Evolutionary conservation across 2,113 vertebrate species (phyloP), one percentile per base, ranked within the genome.

Genomic region (Hyperopisus bebe): DNA sequence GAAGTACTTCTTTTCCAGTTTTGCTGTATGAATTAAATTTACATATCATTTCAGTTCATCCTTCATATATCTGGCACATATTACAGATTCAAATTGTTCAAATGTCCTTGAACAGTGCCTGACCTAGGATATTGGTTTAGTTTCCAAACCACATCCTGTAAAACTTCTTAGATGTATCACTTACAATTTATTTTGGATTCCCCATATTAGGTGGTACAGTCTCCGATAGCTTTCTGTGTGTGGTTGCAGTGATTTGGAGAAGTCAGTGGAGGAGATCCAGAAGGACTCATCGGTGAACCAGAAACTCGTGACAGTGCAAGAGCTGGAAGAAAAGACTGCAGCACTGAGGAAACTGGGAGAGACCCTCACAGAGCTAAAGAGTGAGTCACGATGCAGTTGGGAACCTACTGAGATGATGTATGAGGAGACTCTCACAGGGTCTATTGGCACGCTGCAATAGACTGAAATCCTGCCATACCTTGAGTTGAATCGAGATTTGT

Each of bases 221-320:
- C 24, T 24, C 6, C 66, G 19, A 31, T 88, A 24, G 4, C 27
- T 35, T 17, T 70, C 10, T 51, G 44, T 46, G 85, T 92, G 90
- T 92, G 92, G 31, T 88, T 92, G 1, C 96, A 99, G 98, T 86
- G 98, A 99, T 94, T 94, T 99, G 94, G 98, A 99, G 95, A 99
- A 98, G 91, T 97, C 98, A 0, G 97, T 99, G 95, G 98, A 99
- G 89, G 98, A 97, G 94, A 97, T 99, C 94, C 98, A 99, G 94
- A 97, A 97, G 93, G 98, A 98, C 58, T 94, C 97, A 62, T 95
- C 96, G 10, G 97, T 98, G 94, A 98, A 95, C 94, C 98, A 97
- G 93, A 96, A 97, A 90, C 96, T 98, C 90, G 96, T 99, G 93
- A 96, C 97, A 0, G 96, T 95, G 90, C 97, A 98, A 84, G 98